A percentile compares a stretch with the other conserved stretches of the same genome.
Conservation (phyloP, 2,113 vertebrate species). For the Triplophysa rosa region DNA sequence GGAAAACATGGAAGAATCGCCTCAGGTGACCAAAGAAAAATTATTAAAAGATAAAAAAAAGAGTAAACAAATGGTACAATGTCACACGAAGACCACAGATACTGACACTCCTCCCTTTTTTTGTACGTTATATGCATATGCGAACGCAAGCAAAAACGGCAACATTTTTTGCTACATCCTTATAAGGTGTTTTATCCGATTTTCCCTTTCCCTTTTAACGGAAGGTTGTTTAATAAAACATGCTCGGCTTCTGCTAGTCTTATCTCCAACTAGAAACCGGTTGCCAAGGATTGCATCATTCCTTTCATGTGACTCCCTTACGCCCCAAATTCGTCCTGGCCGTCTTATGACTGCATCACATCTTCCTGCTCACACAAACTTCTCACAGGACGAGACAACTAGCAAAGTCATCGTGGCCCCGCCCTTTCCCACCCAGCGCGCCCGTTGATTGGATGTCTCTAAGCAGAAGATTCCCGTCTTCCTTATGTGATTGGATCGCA, state of each 20-base stretch:
- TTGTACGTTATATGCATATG: conserved; percentile 40
- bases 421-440: neutral
- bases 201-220: conserved; percentile 75
- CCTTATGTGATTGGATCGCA: conserved; percentile 45
- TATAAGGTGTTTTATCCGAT: conserved; percentile 77
- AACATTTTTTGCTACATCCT: conserved; percentile 71
- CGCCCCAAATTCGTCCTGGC: conserved; percentile 85
- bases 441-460: conserved; percentile 73
- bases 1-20: conserved; percentile 29
- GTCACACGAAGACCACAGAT: conserved; percentile 28
- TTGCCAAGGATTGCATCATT: conserved; percentile 87
- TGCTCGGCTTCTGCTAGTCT: conserved; percentile 81
- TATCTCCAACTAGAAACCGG: conserved; percentile 82
- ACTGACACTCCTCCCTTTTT: conserved; percentile 9
- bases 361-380: conserved; percentile 75
- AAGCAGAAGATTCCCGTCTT: conserved; percentile 70
- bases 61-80: neutral
- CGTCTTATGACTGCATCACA: conserved; percentile 84
- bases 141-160: conserved; percentile 67
- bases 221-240: conserved; percentile 83
- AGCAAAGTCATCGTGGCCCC: conserved; percentile 41
- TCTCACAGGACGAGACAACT: conserved; percentile 60
- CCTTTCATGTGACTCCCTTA: conserved; percentile 85
- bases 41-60: conserved; percentile 22
- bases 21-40: conserved; percentile 3